Conservation (phyloP, 2,888 invertebrate species). For the Cataglyphis cursor region DNA sequence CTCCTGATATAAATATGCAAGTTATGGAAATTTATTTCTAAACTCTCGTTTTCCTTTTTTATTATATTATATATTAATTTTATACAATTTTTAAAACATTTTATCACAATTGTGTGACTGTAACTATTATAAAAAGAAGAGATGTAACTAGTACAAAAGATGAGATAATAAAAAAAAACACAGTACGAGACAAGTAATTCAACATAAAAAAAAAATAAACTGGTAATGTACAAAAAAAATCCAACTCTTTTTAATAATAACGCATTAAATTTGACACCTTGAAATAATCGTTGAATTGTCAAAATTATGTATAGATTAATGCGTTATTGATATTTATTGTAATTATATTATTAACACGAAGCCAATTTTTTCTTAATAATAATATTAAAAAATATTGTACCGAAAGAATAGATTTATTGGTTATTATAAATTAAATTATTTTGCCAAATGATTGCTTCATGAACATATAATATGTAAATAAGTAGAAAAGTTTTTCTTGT, state of each 20-base stretch:
- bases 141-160: too few relatives aligned
- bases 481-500: constrained; percentile 50
- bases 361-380: background rate
- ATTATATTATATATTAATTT: background rate
- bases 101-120: background rate
- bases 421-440: too few relatives aligned
- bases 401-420: background rate
- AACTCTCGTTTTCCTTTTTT: background rate
- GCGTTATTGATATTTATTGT: background rate
- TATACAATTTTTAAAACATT: background rate
- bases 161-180: background rate
- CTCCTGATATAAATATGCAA: background rate
- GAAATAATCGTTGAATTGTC: background rate
- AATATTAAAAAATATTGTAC: background rate
- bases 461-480: constrained; percentile 22
- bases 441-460: background rate
- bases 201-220: background rate
- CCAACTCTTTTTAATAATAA: background rate
- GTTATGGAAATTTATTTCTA: constrained; percentile 1
- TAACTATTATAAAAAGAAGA: background rate
- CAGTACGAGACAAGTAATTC: background rate
- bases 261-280: background rate
- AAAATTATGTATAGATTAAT: background rate
- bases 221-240: background rate
- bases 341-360: background rate